Evolutionary conservation across 2,797 vertebrate genomes (phyloP).

Genomic region (Scleropages formosus): DNA sequence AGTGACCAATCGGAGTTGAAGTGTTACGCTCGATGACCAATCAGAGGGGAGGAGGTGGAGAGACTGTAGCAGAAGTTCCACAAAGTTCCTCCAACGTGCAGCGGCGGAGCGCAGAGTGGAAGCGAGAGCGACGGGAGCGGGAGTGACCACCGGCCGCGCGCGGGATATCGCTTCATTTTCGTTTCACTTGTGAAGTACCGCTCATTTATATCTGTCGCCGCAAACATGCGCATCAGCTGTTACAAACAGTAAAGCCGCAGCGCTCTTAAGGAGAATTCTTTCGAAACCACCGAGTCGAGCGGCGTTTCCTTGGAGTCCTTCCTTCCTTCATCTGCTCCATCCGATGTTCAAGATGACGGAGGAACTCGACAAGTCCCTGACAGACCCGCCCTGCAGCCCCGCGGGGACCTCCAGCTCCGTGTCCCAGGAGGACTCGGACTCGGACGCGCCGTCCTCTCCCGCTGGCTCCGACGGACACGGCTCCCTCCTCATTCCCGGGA

Average conservation of each 20-base stretch:
- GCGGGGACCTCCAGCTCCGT: slow-evolving; percentile 71
- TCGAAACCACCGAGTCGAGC: too few species aligned
- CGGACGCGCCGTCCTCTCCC: slow-evolving; percentile 68
- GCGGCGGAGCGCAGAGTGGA: slow-evolving; percentile 19
- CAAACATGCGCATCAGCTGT: slow-evolving; percentile 44
- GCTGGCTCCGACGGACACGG: slow-evolving; percentile 43
- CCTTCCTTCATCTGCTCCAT: neutral
- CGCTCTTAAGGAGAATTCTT: neutral
- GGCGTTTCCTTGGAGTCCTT: neutral
- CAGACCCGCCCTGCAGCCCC: slow-evolving; percentile 74
- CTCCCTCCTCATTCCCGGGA: slow-evolving; percentile 37
- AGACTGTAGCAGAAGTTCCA: slow-evolving; percentile 27
- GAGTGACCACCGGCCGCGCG: neutral
- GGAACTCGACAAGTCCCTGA: slow-evolving; percentile 60
- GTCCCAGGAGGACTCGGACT: slow-evolving; percentile 74
- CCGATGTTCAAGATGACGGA: slow-evolving; percentile 76
- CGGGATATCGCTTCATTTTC: slow-evolving; percentile 1
- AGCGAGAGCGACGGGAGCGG: slow-evolving; percentile 15
- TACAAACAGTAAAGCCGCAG: slow-evolving; percentile 1
- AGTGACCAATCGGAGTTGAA: slow-evolving; percentile 14
- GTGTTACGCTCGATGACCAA: slow-evolving; percentile 9
- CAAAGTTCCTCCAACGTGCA: slow-evolving; percentile 29
- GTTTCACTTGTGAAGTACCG: slow-evolving; percentile 14
- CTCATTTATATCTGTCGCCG: neutral
- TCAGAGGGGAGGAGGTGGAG: slow-evolving; percentile 30